Evolutionary conservation across 2,888 invertebrate genomes (phyloP).

Genomic region (Andrena flavipes): DNA sequence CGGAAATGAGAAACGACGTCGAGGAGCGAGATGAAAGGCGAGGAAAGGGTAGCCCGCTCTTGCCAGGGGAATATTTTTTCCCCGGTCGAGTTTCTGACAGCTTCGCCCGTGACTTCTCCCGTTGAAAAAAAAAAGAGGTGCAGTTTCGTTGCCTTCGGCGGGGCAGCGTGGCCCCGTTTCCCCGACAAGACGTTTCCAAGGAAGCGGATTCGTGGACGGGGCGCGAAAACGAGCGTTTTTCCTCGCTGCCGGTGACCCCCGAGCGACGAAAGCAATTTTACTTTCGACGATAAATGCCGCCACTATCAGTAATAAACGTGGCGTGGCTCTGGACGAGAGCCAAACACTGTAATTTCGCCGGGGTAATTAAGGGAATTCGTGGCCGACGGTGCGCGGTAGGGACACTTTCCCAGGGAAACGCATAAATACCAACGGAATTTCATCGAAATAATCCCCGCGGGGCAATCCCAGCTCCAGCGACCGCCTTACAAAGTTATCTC

Average conservation of each 20-base stretch:
- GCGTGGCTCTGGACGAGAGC: not conserved
- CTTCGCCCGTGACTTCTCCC: too few species aligned
- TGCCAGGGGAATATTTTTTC: too few species aligned
- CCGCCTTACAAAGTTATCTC: constrained; percentile 37
- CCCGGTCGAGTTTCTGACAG: too few species aligned
- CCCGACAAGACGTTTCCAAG: not conserved
- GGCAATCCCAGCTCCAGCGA: constrained; percentile 8
- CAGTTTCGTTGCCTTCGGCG: too few species aligned
- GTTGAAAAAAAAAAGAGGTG: too few species aligned
- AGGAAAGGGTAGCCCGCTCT: too few species aligned
- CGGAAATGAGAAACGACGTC: too few species aligned
- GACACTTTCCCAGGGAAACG: constrained; percentile 20
- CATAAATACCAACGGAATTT: constrained; percentile 36
- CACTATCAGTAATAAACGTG: not conserved
- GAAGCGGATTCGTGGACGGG: not conserved
- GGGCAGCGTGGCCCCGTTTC: too few species aligned
- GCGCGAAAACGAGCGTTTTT: not conserved
- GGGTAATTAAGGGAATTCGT: constrained; percentile 56
- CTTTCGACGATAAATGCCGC: not conserved
- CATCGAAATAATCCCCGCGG: constrained; percentile 46
- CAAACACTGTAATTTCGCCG: constrained; percentile 22
- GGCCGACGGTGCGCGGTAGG: constrained; percentile 9
- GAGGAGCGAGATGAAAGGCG: too few species aligned
- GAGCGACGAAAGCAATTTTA: not conserved
- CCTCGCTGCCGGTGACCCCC: not conserved